Base-by-base conservation (phyloP, 2,113 vertebrate genomes). In the Lates calcarifer region DNA sequence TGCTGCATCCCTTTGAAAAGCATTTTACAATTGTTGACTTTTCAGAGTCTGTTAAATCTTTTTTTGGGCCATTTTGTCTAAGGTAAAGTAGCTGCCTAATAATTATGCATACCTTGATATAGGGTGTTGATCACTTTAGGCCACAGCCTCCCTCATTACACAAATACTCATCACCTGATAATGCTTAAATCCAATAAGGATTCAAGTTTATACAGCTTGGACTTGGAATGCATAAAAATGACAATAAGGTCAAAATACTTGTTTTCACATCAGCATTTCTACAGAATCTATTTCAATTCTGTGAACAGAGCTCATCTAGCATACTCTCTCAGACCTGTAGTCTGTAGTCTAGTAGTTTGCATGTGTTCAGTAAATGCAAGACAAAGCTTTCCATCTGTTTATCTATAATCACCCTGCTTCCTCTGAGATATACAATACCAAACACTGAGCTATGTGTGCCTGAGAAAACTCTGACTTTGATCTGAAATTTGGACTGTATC, bases 361-460 rank as follows among this genome's bases (percentile, higher is more conserved):
- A 74, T 24, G 20, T 65, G 64, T 28, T 87, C 33, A 49, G 24
- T 75, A 4, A 69, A 81, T 53, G 17, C 22, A 0, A 39, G 73
- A 67, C 69, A 74, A 82, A 69, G n/a, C 37, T 77, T 88, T 89
- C 83, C 81, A 82, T 86, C 33, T 84, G 83, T 60, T 82, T 63
- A 60, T 60, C 61, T n/a, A 12, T 83, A 74, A 79, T 79, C 61
- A 53, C 66, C n/a, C n/a, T 12, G 45, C 72, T 79, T 84, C 73
- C 41, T 64, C 58, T 78, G 43, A 24, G 58, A 77, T 45, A 73
- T 61, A 45, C 55, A 78, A 67, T 2, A 68, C 56, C 71, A 82
- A 81, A 78, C 62, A 39, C 53, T n/a, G 29, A 82, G 58, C 65
- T 28, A 5, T 1, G 39, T 56, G 0, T 7, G 11, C 29, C 77